Conservation (phyloP, 2,113 vertebrate genomes). For the Pundamilia nyererei region DNA sequence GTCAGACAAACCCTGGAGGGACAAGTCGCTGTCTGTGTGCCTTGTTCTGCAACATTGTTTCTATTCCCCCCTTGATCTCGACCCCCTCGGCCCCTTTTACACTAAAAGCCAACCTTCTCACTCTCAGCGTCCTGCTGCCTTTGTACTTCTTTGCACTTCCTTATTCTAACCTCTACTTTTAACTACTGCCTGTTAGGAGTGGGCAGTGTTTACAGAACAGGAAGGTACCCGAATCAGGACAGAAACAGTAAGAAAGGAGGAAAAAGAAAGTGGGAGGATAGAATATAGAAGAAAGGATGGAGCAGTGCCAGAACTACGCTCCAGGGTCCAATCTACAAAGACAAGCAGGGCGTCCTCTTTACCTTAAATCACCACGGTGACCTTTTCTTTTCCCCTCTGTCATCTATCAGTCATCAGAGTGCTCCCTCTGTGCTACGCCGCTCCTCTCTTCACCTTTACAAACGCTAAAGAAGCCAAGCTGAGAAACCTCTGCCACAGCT, state of each 20-base stretch:
- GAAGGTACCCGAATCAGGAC: background rate
- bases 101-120: background rate
- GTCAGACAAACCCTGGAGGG: constrained; percentile 40
- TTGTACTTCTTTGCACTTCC: background rate
- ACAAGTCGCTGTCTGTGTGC: background rate
- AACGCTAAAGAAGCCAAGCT: background rate
- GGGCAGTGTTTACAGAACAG: background rate
- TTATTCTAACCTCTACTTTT: background rate
- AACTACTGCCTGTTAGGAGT: background rate
- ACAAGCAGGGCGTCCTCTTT: constrained; percentile 42
- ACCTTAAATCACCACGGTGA: constrained; percentile 48
- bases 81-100: background rate
- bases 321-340: constrained; percentile 52
- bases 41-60: background rate
- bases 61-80: background rate
- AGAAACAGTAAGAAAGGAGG: background rate
- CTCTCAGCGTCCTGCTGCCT: background rate
- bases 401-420: constrained; percentile 53
- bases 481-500: background rate
- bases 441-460: constrained; percentile 12
- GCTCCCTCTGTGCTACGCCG: background rate
- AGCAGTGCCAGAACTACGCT: constrained; percentile 1
- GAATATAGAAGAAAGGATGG: background rate
- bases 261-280: background rate
- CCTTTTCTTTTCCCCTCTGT: constrained; percentile 56